These are phyloP conservation scores for Pygocentrus nattereri DNA, from an alignment of 2,797 vertebrate species.

Conservation along the genomic window DNA sequence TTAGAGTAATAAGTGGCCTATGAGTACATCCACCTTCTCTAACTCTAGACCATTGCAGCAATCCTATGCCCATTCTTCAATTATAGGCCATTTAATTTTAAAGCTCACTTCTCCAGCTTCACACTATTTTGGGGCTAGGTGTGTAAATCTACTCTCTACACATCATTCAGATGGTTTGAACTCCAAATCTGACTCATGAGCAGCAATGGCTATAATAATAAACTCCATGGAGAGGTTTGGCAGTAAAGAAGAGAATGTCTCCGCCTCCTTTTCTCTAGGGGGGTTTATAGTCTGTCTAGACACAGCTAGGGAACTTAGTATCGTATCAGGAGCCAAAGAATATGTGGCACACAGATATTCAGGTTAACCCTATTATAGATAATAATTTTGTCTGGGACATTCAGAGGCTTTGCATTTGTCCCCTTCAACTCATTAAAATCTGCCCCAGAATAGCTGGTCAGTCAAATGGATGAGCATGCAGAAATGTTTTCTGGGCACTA, in stretches of 20 bases:
- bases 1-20: neutral
- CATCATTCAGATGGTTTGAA: neutral
- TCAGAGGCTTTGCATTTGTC: neutral
- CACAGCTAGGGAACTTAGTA: neutral
- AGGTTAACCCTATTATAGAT: neutral
- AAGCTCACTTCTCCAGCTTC: slow-evolving; percentile 10
- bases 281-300: neutral
- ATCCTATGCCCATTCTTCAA: slow-evolving; percentile 42
- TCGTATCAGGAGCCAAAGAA: neutral
- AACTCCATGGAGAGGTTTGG: neutral
- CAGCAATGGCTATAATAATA: neutral
- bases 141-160: neutral
- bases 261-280: neutral
- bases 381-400: neutral
- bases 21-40: slow-evolving; percentile 18
- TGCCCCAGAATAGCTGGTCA: too few species aligned
- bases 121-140: slow-evolving; percentile 18
- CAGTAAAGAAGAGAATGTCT: neutral
- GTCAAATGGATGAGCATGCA: too few species aligned
- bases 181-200: neutral
- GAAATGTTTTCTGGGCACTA: too few species aligned
- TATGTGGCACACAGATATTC: neutral
- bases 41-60: slow-evolving; percentile 12
- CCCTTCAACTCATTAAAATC: neutral
- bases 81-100: slow-evolving; percentile 48